Percentiles rank a stretch among this genome's conserved stretches.
Evolutionary conservation across 1,140 invertebrate genomes (phyloP).

Genomic region (Oedothorax gibbosus): DNA sequence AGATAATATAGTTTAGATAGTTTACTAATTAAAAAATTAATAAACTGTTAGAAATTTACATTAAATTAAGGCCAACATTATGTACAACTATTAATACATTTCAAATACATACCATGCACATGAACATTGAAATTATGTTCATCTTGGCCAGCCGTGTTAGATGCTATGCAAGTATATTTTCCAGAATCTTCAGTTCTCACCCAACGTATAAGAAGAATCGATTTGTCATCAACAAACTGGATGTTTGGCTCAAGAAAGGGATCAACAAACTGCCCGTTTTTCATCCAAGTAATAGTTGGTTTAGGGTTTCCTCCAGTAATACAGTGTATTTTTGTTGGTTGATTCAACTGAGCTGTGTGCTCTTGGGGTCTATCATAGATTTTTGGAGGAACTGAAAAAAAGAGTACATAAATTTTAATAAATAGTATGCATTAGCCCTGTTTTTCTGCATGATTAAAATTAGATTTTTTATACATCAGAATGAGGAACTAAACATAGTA

Average conservation of each 20-base stretch:
- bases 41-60: background rate
- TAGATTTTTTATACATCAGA: too few relatives aligned
- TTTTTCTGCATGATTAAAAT: too few relatives aligned
- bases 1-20: too few relatives aligned
- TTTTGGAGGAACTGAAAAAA: constrained; percentile 63
- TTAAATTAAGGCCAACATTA: background rate
- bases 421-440: too few relatives aligned
- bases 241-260: constrained; percentile 47
- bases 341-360: constrained; percentile 67
- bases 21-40: too few relatives aligned
- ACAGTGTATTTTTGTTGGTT: constrained; percentile 69
- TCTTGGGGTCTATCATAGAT: constrained; percentile 64
- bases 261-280: constrained; percentile 59
- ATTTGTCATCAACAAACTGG: constrained; percentile 36
- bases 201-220: constrained; percentile 29
- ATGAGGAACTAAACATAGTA: background rate
- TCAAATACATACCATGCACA: constrained; percentile 34
- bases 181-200: constrained; percentile 68
- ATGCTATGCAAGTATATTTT: constrained; percentile 71
- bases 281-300: constrained; percentile 70
- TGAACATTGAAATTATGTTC: constrained; percentile 57
- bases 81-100: background rate
- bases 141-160: constrained; percentile 67
- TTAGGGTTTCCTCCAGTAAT: constrained; percentile 69
- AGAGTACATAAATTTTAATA: background rate